Evolutionary conservation across 1,140 invertebrate genomes (phyloP).

Genomic region (Calephelis nemesis): DNA sequence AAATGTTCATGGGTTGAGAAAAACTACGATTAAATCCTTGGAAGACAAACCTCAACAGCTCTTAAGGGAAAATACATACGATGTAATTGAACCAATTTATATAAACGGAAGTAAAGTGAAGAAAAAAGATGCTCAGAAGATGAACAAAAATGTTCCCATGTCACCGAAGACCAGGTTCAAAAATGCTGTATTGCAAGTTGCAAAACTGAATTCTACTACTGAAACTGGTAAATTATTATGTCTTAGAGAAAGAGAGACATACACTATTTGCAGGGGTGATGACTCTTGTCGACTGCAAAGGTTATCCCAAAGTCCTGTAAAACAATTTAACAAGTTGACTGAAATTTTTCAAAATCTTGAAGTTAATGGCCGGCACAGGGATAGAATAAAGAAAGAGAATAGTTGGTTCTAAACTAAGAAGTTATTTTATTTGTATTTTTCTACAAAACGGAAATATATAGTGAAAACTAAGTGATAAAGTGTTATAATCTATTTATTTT

Average conservation of each 20-base stretch:
- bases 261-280: slow-evolving; percentile 38
- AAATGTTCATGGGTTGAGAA: slow-evolving; percentile 52
- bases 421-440: slow-evolving; percentile 26
- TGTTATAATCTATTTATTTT: slow-evolving; percentile 37
- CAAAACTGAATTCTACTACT: slow-evolving; percentile 56
- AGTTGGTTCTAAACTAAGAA: slow-evolving; percentile 61
- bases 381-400: slow-evolving; percentile 70
- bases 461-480: slow-evolving; percentile 45
- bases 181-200: slow-evolving; percentile 64
- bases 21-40: slow-evolving; percentile 38
- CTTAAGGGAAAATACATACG: slow-evolving; percentile 67
- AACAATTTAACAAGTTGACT: slow-evolving; percentile 58
- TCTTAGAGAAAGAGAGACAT: slow-evolving; percentile 59
- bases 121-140: slow-evolving; percentile 35
- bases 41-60: slow-evolving; percentile 55
- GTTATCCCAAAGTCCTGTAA: slow-evolving; percentile 52
- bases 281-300: slow-evolving; percentile 52
- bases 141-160: slow-evolving; percentile 24
- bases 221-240: slow-evolving; percentile 65
- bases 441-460: slow-evolving; percentile 30
- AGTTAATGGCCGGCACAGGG: slow-evolving; percentile 57
- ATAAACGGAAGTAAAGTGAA: slow-evolving; percentile 48
- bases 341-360: slow-evolving; percentile 69
- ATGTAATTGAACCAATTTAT: slow-evolving; percentile 65
- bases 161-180: slow-evolving; percentile 68